Evolutionary conservation across 2,888 invertebrate species (phyloP).

Genomic region (Digitonthophagus gazella): DNA sequence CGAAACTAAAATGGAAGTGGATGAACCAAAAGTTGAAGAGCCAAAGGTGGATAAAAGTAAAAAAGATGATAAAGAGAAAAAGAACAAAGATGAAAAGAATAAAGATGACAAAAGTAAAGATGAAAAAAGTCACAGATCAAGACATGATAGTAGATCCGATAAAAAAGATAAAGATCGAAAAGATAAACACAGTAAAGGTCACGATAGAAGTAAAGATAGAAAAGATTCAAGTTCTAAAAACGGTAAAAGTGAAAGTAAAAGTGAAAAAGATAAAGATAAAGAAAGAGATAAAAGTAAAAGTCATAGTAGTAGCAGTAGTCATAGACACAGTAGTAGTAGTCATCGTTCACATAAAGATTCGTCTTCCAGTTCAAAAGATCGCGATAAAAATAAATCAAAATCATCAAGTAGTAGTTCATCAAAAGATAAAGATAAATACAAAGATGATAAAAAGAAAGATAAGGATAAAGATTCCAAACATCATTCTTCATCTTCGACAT

Average conservation of each 20-base stretch:
- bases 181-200: slow-evolving; percentile 40
- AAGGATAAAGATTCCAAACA: slow-evolving; percentile 34
- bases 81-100: slow-evolving; percentile 26
- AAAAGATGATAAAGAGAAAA: slow-evolving; percentile 30
- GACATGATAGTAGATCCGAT: slow-evolving; percentile 38
- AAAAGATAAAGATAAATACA: slow-evolving; percentile 29
- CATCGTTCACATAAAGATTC: slow-evolving; percentile 40
- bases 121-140: slow-evolving; percentile 45
- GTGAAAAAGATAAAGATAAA: slow-evolving; percentile 34
- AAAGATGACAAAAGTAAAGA: slow-evolving; percentile 48
- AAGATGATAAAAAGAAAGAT: slow-evolving; percentile 35
- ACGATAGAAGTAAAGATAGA: slow-evolving; percentile 34
- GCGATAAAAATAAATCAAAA: slow-evolving; percentile 32
- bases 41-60: slow-evolving; percentile 20
- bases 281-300: slow-evolving; percentile 13
- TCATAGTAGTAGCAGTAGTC: slow-evolving; percentile 27
- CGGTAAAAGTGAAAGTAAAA: slow-evolving; percentile 31
- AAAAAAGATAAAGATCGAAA: slow-evolving; percentile 35
- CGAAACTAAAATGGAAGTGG: slow-evolving; percentile 48
- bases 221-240: slow-evolving; percentile 37
- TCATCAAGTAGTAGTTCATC: slow-evolving; percentile 25
- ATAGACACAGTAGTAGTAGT: slow-evolving; percentile 36
- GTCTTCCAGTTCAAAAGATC: slow-evolving; percentile 31
- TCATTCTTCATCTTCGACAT: slow-evolving; percentile 34
- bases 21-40: slow-evolving; percentile 37